Base-by-base conservation (phyloP, 2,797 vertebrate genomes). In the Erethizon dorsatum region DNA sequence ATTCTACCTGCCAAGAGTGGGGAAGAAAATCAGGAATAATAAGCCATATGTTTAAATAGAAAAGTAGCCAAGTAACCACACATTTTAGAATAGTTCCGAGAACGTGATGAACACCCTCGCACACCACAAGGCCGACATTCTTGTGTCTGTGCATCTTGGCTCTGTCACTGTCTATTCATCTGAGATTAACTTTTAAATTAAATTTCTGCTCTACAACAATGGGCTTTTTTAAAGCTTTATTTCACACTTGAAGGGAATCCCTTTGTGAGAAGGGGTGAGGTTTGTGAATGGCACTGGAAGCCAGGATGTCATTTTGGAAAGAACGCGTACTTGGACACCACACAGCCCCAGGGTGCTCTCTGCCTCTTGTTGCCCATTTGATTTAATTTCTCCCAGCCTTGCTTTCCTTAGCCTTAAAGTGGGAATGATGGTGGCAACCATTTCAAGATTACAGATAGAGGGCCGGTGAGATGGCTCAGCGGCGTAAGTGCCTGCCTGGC, bases 81-180 rank as follows among this genome's bases (percentile, higher is more conserved):
- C 4, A 7, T n/a, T 59, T 83, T 88, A 79, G 37, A 20, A n/a
- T 1, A 41, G 28, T n/a, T 54, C 89, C 6, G 22, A 13, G 41
- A 59, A 26, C 52, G 28, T 37, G 33, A 20, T n/a, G 14, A 6
- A 47, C 61, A 52, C 0, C 20, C 7, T 65, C 7, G 2, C 24
- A 31, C 8, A 33, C n/a, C 22, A 28, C 31, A 20, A 56, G 83
- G 20, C n/a, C 8, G 0, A 7, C 0, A 4, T 4, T 50, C 22
- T 26, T 57, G 5, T 4, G 1, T 12, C 10, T 33, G 56, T 41
- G 52, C 37, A 4, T 28, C 37, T 73, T 2, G 3, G 15, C 75
- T 93, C 54, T 11, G 33, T 18, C 41, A 6, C 45, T 20, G 4
- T 50, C 50, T 24, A 7, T 33, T 33, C 67, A n/a, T 50, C 54